Conservation (phyloP, 37 sponge, comb jelly and placozoan genomes). For the Corticium candelabrum region DNA sequence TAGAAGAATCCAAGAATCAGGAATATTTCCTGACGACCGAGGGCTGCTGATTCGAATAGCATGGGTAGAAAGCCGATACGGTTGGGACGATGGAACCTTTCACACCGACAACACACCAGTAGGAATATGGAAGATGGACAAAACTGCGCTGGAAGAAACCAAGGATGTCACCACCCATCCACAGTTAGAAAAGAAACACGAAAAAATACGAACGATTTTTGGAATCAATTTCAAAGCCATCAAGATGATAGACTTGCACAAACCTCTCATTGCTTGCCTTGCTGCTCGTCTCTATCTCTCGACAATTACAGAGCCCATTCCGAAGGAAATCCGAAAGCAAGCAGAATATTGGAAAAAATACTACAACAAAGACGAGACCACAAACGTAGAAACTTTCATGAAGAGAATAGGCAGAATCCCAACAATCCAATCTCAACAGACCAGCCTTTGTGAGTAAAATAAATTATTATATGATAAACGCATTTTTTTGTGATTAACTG, state of each 20-base stretch:
- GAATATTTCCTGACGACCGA: neutral
- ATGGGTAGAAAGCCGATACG: neutral
- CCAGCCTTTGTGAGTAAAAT: too few species aligned
- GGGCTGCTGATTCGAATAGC: neutral
- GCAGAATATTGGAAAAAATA: constrained; percentile 29
- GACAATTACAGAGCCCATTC: constrained; percentile 6
- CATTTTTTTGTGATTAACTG: too few species aligned
- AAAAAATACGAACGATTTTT: constrained; percentile 7
- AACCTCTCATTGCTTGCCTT: constrained; percentile 32
- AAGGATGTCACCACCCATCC: constrained; percentile 15
- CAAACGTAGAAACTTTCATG: neutral
- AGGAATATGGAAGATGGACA: constrained; percentile 47
- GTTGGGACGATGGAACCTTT: neutral
- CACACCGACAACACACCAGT: constrained; percentile 3
- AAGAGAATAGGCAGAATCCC: too few species aligned
- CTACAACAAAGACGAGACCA: constrained; percentile 12
- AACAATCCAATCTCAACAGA: too few species aligned
- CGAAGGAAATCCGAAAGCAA: constrained; percentile 21
- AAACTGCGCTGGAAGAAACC: constrained; percentile 13
- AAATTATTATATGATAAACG: too few species aligned
- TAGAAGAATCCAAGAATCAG: neutral
- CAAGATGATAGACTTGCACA: constrained; percentile 27
- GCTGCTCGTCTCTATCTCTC: constrained; percentile 31
- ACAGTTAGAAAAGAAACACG: neutral
- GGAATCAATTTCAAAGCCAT: constrained; percentile 21